Base-by-base conservation (phyloP, 2,888 invertebrate genomes). In the Drosophila fulvimacula region DNA sequence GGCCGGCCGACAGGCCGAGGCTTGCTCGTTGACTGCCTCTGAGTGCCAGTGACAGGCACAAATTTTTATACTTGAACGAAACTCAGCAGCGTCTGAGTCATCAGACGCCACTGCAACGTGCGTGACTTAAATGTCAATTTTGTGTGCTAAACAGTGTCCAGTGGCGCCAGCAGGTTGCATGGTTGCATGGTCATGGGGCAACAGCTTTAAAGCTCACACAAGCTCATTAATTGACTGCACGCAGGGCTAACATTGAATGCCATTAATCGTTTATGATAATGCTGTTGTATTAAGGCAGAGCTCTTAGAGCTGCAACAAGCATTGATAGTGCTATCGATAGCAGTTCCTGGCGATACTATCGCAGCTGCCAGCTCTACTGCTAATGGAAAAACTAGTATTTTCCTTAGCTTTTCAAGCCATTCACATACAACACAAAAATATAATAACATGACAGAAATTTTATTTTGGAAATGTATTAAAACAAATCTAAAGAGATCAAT, bases 101-200 rank as follows among this genome's bases (percentile, higher is more conserved):
- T 10, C 62, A 32, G 59, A 46, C 42, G 24, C 27, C 44, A 41
- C 48, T 44, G 49, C 57, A 56, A 48, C 62, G 72, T 75, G 76
- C 76, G 79, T 79, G 79, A 80, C 79, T 73, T 72, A 69, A 70
- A 81, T 81, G 73, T 76, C 81, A 83, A 81, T 79, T 81, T 76
- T n/a, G 32, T 52, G 57, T 34, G 24, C 36, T 52, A 41, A 55
- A 42, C 73, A 58, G 60, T 60, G 57, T 30, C 30, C 10, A n/a
- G n/a, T 30, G 30, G 6, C 10, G 30, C 30, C 65, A 64, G 42
- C 27, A 46, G 44, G 10, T 56, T 42, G 42, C 48, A 71, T 52
- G 27, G 27, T 24, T 4, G 4, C 27, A 27, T 30, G 30, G 24
- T 24, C 24, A 24, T 24, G 24, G 24, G 24, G 6, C n/a, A 7